Conservation (phyloP, 2,113 vertebrate genomes). For the Lethenteron reissneri region DNA sequence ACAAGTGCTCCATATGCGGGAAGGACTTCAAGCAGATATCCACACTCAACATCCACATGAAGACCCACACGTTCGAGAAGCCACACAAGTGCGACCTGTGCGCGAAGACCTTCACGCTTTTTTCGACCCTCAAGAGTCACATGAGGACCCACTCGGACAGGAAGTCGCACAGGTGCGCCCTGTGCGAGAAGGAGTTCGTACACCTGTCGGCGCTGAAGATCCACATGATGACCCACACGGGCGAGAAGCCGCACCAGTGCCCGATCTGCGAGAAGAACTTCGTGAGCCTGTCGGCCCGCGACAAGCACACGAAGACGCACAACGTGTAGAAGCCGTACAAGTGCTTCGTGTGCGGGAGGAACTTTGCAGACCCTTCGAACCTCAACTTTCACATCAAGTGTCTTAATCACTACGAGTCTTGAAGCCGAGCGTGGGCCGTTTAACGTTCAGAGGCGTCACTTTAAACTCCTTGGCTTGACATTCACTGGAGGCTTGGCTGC, state of each 20-base stretch:
- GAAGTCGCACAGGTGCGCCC: not conserved
- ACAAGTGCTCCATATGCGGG: not conserved
- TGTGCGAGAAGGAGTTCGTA: not conserved
- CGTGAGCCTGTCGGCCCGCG: slow-evolving; percentile 53
- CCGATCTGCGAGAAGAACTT: not conserved
- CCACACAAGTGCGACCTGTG: slow-evolving; percentile 3
- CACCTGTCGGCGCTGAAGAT: not conserved
- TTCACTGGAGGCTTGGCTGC: too few species aligned
- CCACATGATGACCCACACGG: slow-evolving; percentile 1
- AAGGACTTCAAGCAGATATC: slow-evolving; percentile 3
- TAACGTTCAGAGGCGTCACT: too few species aligned
- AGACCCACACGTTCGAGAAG: slow-evolving; percentile 21
- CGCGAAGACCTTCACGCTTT: not conserved
- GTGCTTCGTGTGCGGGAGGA: slow-evolving; percentile 48
- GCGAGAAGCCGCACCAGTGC: not conserved
- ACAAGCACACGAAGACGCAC: slow-evolving; percentile 67
- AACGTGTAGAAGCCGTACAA: slow-evolving; percentile 44
- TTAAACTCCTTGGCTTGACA: too few species aligned
- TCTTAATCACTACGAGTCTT: slow-evolving; percentile 25
- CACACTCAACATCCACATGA: slow-evolving; percentile 15
- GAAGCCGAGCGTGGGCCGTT: too few species aligned
- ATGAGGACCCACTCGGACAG: not conserved
- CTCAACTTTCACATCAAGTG: slow-evolving; percentile 53
- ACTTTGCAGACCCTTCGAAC: slow-evolving; percentile 52
- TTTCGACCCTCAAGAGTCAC: not conserved